These are phyloP conservation scores for Scyliorhinus canicula DNA, from an alignment of 2,797 vertebrate genomes.

Conservation along the genomic window DNA sequence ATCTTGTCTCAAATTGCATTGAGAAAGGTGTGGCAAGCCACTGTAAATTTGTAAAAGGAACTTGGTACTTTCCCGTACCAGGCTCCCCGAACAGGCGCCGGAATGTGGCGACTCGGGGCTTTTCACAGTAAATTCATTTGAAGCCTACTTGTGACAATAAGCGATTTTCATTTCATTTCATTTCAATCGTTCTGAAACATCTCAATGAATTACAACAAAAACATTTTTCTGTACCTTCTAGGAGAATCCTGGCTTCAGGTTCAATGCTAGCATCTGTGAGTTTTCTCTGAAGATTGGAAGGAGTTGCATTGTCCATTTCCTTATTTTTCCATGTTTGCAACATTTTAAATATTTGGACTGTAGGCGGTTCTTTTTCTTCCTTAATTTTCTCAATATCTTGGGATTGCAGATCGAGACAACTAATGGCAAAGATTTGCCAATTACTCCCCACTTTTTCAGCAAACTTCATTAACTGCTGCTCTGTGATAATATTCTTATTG, in stretches of 20 bases:
- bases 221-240: slow-evolving; percentile 55
- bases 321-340: slow-evolving; percentile 65
- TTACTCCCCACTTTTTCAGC: slow-evolving; percentile 65
- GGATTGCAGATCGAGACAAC: slow-evolving; percentile 56
- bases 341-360: slow-evolving; percentile 65
- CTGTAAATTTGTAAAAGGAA: background rate
- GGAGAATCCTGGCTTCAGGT: slow-evolving; percentile 54
- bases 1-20: background rate
- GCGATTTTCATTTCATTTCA: no score
- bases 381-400: slow-evolving; percentile 63
- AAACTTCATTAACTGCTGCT: slow-evolving; percentile 66
- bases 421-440: slow-evolving; percentile 68
- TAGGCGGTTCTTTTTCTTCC: slow-evolving; percentile 53
- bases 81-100: no score
- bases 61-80: no score
- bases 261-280: slow-evolving; percentile 55
- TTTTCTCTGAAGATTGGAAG: slow-evolving; percentile 47
- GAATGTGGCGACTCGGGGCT: no score
- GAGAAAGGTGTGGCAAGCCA: background rate
- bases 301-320: slow-evolving; percentile 51
- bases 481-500: slow-evolving; percentile 49
- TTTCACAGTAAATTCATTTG: no score
- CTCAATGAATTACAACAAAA: background rate
- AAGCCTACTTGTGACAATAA: no score
- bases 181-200: background rate